Conservation (phyloP, 2,113 vertebrate genomes). For the Microcebus griseorufus region DNA sequence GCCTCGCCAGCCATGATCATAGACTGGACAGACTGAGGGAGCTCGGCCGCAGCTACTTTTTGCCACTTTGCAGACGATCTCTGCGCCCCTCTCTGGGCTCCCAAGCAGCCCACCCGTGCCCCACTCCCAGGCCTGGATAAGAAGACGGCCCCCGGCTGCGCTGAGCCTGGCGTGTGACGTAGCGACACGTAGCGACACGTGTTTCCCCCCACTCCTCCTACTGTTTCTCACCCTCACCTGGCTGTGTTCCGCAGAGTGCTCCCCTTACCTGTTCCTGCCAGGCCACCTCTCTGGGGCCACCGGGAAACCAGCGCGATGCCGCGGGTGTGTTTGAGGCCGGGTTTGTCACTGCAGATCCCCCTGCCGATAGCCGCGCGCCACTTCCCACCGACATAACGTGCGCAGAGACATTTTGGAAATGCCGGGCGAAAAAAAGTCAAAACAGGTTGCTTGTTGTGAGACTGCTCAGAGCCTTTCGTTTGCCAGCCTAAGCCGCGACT, state of each 20-base stretch:
- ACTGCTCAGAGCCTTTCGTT: neutral
- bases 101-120: rapidly evolving
- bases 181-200: too few relatives aligned
- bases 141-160: neutral
- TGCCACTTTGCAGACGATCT: neutral
- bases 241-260: neutral
- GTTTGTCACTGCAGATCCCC: neutral
- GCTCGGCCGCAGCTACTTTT: neutral
- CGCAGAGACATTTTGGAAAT: neutral
- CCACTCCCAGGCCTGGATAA: rapidly evolving
- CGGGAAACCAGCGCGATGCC: neutral
- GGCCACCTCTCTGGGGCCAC: rapidly evolving
- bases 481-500: too few relatives aligned
- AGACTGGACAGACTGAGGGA: neutral
- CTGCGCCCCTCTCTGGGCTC: neutral
- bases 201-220: neutral
- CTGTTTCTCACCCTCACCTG: neutral
- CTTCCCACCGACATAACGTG: neutral
- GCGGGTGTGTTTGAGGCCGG: rapidly evolving
- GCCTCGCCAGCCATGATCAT: neutral
- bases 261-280: rapidly evolving
- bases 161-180: neutral
- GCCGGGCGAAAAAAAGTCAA: neutral
- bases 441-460: rapidly evolving
- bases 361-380: rapidly evolving